phyloP scores from a whole-genome alignment of 2,113 vertebrate species.

The Psilopogon haemacephalus region DNA sequence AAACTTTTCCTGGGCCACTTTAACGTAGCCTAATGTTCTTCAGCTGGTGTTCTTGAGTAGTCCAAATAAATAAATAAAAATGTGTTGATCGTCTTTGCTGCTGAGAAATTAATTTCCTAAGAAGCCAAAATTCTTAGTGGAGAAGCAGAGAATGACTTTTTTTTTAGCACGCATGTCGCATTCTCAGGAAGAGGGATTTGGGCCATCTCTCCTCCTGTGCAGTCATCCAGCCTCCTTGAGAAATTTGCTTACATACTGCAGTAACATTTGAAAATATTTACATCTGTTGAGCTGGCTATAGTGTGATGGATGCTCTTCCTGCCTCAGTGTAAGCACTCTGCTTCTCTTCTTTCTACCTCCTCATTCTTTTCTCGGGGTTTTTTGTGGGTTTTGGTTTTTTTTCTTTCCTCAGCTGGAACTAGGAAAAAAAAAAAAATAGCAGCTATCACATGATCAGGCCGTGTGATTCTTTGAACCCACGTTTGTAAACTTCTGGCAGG shows the following conservation, averaged over 20 bases:
- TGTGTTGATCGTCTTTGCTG: background rate
- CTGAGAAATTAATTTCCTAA: constrained; percentile 4
- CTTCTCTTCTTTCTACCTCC: background rate
- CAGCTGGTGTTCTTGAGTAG: background rate
- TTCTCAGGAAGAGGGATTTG: background rate
- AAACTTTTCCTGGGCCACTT: background rate
- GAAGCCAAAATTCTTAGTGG: background rate
- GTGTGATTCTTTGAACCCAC: background rate
- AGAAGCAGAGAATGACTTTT: background rate
- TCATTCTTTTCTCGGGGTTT: background rate
- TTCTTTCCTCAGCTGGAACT: constrained; percentile 7
- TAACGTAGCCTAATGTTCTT: constrained; percentile 26
- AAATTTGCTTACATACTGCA: constrained; percentile 45
- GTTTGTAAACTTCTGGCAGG: background rate
- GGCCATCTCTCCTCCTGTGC: background rate
- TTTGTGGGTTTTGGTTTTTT: constrained; percentile 40
- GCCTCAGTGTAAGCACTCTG: constrained; percentile 38
- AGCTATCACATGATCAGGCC: background rate
- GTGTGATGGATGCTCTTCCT: constrained; percentile 31
- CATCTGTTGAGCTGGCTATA: constrained; percentile 26
- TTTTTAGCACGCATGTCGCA: background rate
- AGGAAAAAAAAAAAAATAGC: constrained; percentile 3
- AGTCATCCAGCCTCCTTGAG: background rate
- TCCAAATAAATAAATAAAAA: background rate
- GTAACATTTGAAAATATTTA: constrained; percentile 53